Evolutionary conservation across 2,888 invertebrate genomes (phyloP).

Genomic region (Drosophila flavopinicola): DNA sequence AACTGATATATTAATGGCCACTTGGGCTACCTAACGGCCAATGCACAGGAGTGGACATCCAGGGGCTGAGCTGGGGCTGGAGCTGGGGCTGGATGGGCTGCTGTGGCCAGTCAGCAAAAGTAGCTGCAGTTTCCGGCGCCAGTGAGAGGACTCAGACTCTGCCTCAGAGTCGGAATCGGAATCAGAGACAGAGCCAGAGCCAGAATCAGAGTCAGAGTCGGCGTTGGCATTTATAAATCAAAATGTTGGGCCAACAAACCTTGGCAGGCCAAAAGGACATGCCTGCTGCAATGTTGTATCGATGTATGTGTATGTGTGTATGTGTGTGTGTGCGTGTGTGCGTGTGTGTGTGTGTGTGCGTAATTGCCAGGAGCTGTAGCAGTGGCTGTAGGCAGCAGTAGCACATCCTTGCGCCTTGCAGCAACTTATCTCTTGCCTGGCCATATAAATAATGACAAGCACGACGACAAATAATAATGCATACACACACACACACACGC

Average conservation of each 20-base stretch:
- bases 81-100: neutral
- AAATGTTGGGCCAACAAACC: constrained; percentile 80
- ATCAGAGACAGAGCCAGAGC: constrained; percentile 6
- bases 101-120: constrained; percentile 68
- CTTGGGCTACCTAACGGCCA: constrained; percentile 61
- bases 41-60: neutral
- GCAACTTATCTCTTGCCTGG: constrained; percentile 78
- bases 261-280: constrained; percentile 66
- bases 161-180: constrained; percentile 12
- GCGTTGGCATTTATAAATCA: constrained; percentile 80
- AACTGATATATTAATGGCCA: constrained; percentile 83
- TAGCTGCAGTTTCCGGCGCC: constrained; percentile 66
- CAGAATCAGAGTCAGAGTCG: constrained; percentile 26
- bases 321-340: constrained; percentile 36
- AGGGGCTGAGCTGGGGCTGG: neutral
- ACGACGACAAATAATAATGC: constrained; percentile 82
- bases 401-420: constrained; percentile 25
- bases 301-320: constrained; percentile 38
- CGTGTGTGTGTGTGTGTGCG: constrained; percentile 41
- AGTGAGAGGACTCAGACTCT: constrained; percentile 10
- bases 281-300: constrained; percentile 35
- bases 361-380: constrained; percentile 65
- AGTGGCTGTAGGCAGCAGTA: constrained; percentile 42
- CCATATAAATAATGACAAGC: constrained; percentile 82
- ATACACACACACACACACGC: constrained; percentile 44